Evolutionary conservation across 2,888 invertebrate species (phyloP).

Genomic region (Bombylius discolor): DNA sequence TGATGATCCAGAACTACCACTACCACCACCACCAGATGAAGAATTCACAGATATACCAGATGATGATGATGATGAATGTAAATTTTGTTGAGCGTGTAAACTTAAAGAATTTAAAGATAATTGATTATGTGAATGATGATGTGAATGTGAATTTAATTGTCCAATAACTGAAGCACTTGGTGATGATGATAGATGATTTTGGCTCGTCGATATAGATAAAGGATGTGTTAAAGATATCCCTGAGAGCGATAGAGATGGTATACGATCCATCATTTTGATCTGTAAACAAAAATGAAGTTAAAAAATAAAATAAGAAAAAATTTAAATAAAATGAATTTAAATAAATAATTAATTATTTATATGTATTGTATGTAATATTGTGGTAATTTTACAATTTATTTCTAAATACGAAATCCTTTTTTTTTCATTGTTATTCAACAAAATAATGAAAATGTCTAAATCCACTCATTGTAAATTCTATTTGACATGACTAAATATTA

Average conservation of each 20-base stretch:
- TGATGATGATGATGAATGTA: slow-evolving; percentile 13
- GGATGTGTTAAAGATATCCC: slow-evolving; percentile 37
- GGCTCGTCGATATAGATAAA: slow-evolving; percentile 26
- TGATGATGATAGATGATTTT: slow-evolving; percentile 31
- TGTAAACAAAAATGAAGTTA: slow-evolving; percentile 7
- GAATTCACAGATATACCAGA: slow-evolving; percentile 1
- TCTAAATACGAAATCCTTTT: no score
- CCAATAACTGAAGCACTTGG: slow-evolving; percentile 16
- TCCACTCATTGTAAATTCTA: no score
- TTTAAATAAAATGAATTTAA: no score
- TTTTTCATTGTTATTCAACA: no score
- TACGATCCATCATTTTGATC: slow-evolving; percentile 37
- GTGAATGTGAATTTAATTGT: slow-evolving; percentile 17
- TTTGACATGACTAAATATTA: no score
- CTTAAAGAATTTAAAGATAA: slow-evolving; percentile 27
- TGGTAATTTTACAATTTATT: no score
- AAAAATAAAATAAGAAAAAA: no score
- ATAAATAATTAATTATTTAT: no score
- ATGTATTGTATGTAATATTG: no score
- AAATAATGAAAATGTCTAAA: no score
- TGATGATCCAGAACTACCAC: slow-evolving; percentile 1
- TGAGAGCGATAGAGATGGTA: slow-evolving; percentile 36
- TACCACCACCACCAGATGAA: background rate
- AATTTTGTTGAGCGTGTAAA: slow-evolving; percentile 18
- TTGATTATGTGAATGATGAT: slow-evolving; percentile 25